A percentile compares a stretch with the other conserved stretches of the same genome.
These are phyloP conservation scores for Epinotia ramella DNA, from an alignment of 2,888 invertebrate species.

Conservation along the genomic window DNA sequence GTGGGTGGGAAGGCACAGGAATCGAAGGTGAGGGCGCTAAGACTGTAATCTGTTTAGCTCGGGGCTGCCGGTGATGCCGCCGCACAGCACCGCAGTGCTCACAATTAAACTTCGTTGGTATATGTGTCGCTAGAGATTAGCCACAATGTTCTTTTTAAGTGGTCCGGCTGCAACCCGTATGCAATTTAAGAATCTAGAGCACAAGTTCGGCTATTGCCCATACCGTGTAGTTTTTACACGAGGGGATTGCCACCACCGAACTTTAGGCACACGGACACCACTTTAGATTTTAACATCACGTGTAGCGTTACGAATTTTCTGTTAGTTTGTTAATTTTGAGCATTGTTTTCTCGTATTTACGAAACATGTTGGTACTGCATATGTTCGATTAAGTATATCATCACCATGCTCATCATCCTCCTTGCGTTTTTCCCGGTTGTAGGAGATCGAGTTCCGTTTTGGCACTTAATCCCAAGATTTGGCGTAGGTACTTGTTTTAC, in stretches of 20 bases:
- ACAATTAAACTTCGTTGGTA: conserved; percentile 85
- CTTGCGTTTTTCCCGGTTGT: no score
- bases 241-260: conserved; percentile 32
- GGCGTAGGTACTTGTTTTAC: no score
- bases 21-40: conserved; percentile 84
- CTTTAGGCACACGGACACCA: conserved; percentile 13
- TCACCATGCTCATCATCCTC: neutral
- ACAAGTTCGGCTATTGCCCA: conserved; percentile 70
- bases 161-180: conserved; percentile 75
- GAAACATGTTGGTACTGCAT: neutral
- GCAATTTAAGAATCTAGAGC: conserved; percentile 80
- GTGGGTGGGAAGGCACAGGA: conserved; percentile 70
- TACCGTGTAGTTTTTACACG: conserved; percentile 41
- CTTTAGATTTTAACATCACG: conserved; percentile 30
- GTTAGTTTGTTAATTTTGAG: neutral
- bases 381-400: neutral
- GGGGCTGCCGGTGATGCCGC: conserved; percentile 63
- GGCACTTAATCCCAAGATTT: no score
- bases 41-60: conserved; percentile 85
- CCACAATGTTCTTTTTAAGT: conserved; percentile 84
- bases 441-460: no score
- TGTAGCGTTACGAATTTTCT: neutral
- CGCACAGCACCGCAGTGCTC: conserved; percentile 62
- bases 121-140: conserved; percentile 85
- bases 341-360: neutral